These are phyloP conservation scores for Mus musculus DNA, from an alignment of 2,113 vertebrate genomes.

Conservation along the genomic window GRCm39 chr16:21089001-21089500, in stretches of 20 bases:
- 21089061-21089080: background rate
- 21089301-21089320: no score
- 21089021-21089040: background rate
- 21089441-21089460: background rate
- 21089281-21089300: background rate
- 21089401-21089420: background rate
- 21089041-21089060: fast-evolving
- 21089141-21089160: background rate
- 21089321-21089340: background rate
- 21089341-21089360: background rate
- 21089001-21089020: background rate
- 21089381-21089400: background rate
- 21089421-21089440: background rate
- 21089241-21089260: background rate
- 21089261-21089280: background rate
- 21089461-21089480: background rate
- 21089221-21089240: background rate
- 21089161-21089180: background rate
- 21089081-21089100: background rate
- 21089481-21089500: background rate
- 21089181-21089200: background rate
- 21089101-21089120: background rate
- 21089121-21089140: background rate
- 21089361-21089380: background rate
- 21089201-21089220: no score